Conservation (phyloP, 2,888 invertebrate genomes). For the Phorcus lineatus region DNA sequence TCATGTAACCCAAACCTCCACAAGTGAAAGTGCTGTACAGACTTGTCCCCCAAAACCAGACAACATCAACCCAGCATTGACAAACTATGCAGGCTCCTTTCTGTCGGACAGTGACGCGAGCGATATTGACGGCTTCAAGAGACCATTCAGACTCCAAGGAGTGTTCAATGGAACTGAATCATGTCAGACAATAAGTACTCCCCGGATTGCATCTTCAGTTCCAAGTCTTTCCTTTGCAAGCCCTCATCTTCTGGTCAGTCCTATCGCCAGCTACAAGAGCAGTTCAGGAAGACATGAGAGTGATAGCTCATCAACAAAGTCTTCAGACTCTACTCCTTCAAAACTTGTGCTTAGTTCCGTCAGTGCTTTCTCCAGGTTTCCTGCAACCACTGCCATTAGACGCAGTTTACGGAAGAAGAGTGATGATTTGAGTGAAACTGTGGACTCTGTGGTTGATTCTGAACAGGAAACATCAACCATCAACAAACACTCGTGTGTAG, state of each 20-base stretch:
- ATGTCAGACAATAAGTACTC: slow-evolving; percentile 12
- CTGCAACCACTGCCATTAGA: neutral
- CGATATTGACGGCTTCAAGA: slow-evolving; percentile 14
- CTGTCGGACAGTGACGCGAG: slow-evolving; percentile 16
- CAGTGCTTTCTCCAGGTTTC: slow-evolving; percentile 15
- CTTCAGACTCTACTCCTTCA: slow-evolving; percentile 3
- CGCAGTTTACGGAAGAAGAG: slow-evolving; percentile 21
- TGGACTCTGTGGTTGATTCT: too few relatives aligned
- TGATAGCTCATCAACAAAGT: neutral
- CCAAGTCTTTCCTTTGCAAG: slow-evolving; percentile 3
- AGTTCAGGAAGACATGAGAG: neutral
- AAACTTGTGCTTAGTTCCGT: slow-evolving; percentile 8
- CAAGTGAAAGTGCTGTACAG: neutral
- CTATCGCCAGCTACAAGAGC: slow-evolving; percentile 7
- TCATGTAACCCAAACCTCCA: neutral
- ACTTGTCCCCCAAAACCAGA: neutral
- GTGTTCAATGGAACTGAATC: neutral
- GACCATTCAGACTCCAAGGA: neutral
- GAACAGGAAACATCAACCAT: too few relatives aligned
- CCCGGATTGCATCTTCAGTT: neutral
- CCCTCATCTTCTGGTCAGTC: slow-evolving; percentile 21
- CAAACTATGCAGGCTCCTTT: slow-evolving; percentile 11
- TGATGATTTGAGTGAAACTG: neutral
- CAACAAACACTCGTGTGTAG: too few relatives aligned
- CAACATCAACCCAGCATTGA: neutral